Evolutionary conservation across 2,797 vertebrate species (phyloP), one percentile per base, ranked within the genome.

Genomic region (Melanotaenia pygmaea): DNA sequence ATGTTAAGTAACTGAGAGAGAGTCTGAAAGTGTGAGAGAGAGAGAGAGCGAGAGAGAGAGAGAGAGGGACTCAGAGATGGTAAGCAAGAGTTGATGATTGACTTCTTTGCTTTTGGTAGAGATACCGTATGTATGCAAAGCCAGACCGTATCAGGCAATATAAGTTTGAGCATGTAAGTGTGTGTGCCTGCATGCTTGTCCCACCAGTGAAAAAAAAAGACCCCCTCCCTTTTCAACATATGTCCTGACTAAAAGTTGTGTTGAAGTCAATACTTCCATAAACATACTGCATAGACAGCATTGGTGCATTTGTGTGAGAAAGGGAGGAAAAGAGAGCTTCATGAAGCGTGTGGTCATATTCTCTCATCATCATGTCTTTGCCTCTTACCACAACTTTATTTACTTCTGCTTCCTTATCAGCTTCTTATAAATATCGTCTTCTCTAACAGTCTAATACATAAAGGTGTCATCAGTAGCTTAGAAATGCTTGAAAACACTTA

Each of bases 61-160:
- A 38, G 64, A 74, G 72, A 72, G 26, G 61, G 65, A 76, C 79
- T 76, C 51, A 66, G 70, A 40, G 75, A 80, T 74, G 75, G 80
- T 69, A 60, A 62, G 77, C 67, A 26, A 63, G 87, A 91, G 87
- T 92, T 92, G 81, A 87, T 91, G 83, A 86, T 86, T 88, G 83
- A 89, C 87, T 88, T n/a, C 18, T 54, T 12, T 7, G 59, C 74
- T 85, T 80, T 81, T 74, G 54, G 66, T 37, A 74, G 37, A 69
- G 66, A 79, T 76, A 74, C 18, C 40, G 26, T 43, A 30, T 30
- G 30, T 30, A 76, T 72, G 78, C 72, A 88, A 79, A 88, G 72
- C 57, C 12, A 40, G 60, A 54, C 32, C 53, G 68, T 62, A 68
- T 54, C 32, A 57, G 59, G 60, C 51, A 0, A 28, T 37, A 37